Evolutionary conservation across 2,113 vertebrate species (phyloP), one percentile per base, ranked within the genome.

Genomic region (Tautogolabrus adspersus): DNA sequence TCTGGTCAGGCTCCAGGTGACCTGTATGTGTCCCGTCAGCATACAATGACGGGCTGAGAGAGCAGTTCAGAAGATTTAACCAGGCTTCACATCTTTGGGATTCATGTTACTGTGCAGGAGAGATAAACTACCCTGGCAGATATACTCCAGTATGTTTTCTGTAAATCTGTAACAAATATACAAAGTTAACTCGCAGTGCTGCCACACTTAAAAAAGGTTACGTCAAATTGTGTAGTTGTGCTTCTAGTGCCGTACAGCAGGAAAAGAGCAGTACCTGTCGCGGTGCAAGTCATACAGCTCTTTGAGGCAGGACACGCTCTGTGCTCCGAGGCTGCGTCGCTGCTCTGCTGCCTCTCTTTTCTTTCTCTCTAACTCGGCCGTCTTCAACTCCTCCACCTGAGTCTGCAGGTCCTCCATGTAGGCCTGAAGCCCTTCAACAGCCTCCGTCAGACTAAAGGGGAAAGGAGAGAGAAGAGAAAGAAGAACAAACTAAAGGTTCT

Each of bases 381-480:
- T 84, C 37, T 95, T 96, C 59, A 99, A 8, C 54, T 96, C 96
- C 61, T 97, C 96, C 79, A 99, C 94, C 91, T 97, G 96, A 64
- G 68, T 91, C 76, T 98, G 97, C 21, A 99, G 93, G 49, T 95
- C 94, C 85, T 97, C 97, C 77, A 97, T 94, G 78, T 96, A 95
- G 47, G 82, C 92, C 67, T 98, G 96, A 7, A 99, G 95, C 0
- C 89, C 92, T 22, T 99, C 97, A 10, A 97, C 94, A 0, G 95
- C 97, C 86, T 98, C 97, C 0, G 97, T 96, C 68, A 99, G 92
- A 86, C 98, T 99, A 81, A 51, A 55, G 18, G 46, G 8, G 26
- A 18, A 10, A 16, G 46, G 15, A 12, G 8, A 37, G 21, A 22
- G 16, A 6, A 1, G 16, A 19, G 1, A 22, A 30, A 19, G 42